Percentiles rank a stretch among this genome's conserved stretches.
Conservation (phyloP, 2,888 invertebrate species). For the Leptinotarsa tumamoca region DNA sequence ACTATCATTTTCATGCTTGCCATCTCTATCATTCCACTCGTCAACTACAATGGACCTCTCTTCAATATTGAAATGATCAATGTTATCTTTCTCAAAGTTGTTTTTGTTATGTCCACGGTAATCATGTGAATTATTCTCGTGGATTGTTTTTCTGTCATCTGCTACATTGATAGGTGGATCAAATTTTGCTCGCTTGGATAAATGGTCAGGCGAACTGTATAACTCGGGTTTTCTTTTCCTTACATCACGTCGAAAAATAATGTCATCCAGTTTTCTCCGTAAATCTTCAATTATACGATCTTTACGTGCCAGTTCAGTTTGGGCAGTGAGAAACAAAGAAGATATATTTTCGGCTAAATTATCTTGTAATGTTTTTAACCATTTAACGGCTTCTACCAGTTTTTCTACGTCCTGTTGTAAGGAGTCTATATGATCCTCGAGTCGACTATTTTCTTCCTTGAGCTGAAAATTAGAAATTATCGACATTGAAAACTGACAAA, state of each 20-base stretch:
- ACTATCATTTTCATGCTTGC: background rate
- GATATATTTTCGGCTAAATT: conserved; percentile 66
- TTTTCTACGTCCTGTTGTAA: conserved; percentile 37
- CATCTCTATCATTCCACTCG: background rate
- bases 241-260: conserved; percentile 53
- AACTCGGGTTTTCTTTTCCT: background rate
- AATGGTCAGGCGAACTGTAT: background rate
- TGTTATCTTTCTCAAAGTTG: background rate
- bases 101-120: background rate
- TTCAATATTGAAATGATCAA: too few relatives aligned
- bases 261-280: conserved; percentile 62
- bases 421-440: conserved; percentile 30
- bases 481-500: conserved; percentile 31
- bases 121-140: background rate
- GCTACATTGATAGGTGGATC: background rate
- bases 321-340: conserved; percentile 67
- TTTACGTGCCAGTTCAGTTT: conserved; percentile 67
- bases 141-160: background rate
- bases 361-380: conserved; percentile 59
- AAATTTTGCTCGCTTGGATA: background rate
- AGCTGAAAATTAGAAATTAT: conserved; percentile 53
- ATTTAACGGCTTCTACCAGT: conserved; percentile 50
- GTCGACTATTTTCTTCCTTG: conserved; percentile 51
- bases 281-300: conserved; percentile 66
- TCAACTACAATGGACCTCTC: background rate